Evolutionary conservation across 2,888 invertebrate genomes (phyloP).

Genomic region (Agrotis puta): DNA sequence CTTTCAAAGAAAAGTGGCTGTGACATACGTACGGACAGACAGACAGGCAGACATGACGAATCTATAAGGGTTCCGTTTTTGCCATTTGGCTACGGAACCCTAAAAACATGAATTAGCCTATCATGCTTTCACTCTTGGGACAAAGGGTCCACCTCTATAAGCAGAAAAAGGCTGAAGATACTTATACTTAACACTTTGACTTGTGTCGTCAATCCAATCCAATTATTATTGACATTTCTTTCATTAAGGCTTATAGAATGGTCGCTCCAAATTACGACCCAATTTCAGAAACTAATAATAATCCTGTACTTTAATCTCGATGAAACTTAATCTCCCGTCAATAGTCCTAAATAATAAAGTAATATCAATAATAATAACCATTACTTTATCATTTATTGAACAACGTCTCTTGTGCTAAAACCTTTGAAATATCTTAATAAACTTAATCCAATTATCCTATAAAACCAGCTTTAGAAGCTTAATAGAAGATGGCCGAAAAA

Average conservation of each 20-base stretch:
- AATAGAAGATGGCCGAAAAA: constrained; percentile 60
- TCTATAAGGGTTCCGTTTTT: no score
- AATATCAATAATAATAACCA: constrained; percentile 54
- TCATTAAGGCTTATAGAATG: not conserved
- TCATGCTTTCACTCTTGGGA: no score
- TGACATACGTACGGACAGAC: no score
- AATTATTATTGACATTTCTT: constrained; percentile 11
- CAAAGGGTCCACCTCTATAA: no score
- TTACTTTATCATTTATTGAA: constrained; percentile 61
- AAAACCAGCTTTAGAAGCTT: constrained; percentile 57
- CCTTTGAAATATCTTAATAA: constrained; percentile 73
- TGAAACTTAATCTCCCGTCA: constrained; percentile 46
- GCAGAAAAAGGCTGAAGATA: no score
- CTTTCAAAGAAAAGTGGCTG: no score
- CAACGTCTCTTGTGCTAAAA: constrained; percentile 56
- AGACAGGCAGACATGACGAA: no score
- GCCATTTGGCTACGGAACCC: no score
- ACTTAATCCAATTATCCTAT: constrained; percentile 77
- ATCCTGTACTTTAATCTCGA: constrained; percentile 32
- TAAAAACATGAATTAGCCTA: no score
- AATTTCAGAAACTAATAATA: constrained; percentile 22
- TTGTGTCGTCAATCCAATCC: not conserved
- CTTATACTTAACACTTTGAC: not conserved
- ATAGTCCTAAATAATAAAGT: constrained; percentile 33
- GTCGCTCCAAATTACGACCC: constrained; percentile 21